phyloP scores from a whole-genome alignment of 2,888 invertebrate species.

The Lapara coniferarum region DNA sequence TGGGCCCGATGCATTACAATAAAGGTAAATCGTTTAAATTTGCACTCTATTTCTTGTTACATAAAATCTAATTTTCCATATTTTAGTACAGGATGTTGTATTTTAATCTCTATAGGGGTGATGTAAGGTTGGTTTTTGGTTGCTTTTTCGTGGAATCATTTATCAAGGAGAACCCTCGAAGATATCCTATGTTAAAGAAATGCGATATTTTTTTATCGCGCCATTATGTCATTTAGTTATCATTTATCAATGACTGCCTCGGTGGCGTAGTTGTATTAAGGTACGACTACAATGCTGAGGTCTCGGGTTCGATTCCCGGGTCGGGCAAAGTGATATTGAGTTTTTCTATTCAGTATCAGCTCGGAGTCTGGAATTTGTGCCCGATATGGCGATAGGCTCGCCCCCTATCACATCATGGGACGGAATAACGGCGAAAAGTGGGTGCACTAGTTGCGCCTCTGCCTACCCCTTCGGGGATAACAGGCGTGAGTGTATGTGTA shows the following conservation, averaged over 20 bases:
- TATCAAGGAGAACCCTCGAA: slow-evolving; percentile 63
- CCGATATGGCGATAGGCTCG: too few species aligned
- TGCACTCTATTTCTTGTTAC: slow-evolving; percentile 18
- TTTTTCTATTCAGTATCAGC: too few species aligned
- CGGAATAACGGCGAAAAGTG: too few species aligned
- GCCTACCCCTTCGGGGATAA: too few species aligned
- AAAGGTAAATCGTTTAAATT: slow-evolving; percentile 20
- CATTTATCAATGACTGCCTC: not conserved
- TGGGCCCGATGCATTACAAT: slow-evolving; percentile 13
- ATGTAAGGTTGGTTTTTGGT: not conserved
- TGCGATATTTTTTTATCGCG: slow-evolving; percentile 47
- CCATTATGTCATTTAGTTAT: slow-evolving; percentile 29
- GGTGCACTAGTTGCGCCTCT: too few species aligned
- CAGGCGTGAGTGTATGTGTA: too few species aligned
- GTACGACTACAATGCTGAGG: too few species aligned
- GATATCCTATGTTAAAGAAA: slow-evolving; percentile 58
- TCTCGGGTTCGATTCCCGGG: too few species aligned
- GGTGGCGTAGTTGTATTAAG: too few species aligned
- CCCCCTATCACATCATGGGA: too few species aligned
- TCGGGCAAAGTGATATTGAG: too few species aligned
- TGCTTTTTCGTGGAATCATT: slow-evolving; percentile 46
- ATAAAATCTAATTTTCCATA: slow-evolving; percentile 15
- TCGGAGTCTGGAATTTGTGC: too few species aligned
- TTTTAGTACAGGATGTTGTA: not conserved
- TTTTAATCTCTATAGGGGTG: not conserved